These are phyloP conservation scores for Osmoderma eremita DNA, from an alignment of 2,888 invertebrate genomes.

Conservation along the genomic window DNA sequence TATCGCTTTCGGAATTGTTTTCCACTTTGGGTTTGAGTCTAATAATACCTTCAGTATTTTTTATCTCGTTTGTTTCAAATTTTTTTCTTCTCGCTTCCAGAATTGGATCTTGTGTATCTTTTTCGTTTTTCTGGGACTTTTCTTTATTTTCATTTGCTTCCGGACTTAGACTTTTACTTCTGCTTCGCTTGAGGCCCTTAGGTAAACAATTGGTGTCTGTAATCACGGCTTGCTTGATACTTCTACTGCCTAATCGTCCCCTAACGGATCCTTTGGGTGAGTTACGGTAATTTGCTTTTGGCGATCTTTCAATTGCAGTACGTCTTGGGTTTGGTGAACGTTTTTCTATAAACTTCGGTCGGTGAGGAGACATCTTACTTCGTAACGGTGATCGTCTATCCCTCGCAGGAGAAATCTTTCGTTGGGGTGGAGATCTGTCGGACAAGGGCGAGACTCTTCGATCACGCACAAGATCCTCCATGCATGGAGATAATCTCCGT, in stretches of 20 bases:
- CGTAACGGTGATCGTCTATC: slow-evolving; percentile 36
- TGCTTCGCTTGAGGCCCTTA: slow-evolving; percentile 24
- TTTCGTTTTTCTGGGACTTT: slow-evolving; percentile 43
- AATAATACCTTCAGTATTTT: slow-evolving; percentile 65
- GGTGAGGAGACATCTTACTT: slow-evolving; percentile 32
- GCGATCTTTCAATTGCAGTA: slow-evolving; percentile 42
- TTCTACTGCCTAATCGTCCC: slow-evolving; percentile 52
- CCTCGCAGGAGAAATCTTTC: slow-evolving; percentile 40
- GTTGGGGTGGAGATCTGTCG: slow-evolving; percentile 31
- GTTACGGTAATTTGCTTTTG: slow-evolving; percentile 21
- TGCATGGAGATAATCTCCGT: slow-evolving; percentile 15
- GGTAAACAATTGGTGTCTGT: neutral
- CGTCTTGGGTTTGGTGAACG: slow-evolving; percentile 34
- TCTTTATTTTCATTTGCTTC: slow-evolving; percentile 38
- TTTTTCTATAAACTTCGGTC: slow-evolving; percentile 15
- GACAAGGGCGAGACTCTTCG: slow-evolving; percentile 51
- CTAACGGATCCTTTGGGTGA: slow-evolving; percentile 48
- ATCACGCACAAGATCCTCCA: slow-evolving; percentile 45
- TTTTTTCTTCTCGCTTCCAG: slow-evolving; percentile 67
- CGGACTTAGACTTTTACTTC: slow-evolving; percentile 22
- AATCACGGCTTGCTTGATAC: neutral
- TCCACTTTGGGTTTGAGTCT: slow-evolving; percentile 59
- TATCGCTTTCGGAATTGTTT: slow-evolving; percentile 37
- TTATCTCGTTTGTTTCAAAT: slow-evolving; percentile 66
- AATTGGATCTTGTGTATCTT: slow-evolving; percentile 60